Evolutionary conservation across 2,797 vertebrate species (phyloP).

Genomic region (Ctenopoma kingsleyae): DNA sequence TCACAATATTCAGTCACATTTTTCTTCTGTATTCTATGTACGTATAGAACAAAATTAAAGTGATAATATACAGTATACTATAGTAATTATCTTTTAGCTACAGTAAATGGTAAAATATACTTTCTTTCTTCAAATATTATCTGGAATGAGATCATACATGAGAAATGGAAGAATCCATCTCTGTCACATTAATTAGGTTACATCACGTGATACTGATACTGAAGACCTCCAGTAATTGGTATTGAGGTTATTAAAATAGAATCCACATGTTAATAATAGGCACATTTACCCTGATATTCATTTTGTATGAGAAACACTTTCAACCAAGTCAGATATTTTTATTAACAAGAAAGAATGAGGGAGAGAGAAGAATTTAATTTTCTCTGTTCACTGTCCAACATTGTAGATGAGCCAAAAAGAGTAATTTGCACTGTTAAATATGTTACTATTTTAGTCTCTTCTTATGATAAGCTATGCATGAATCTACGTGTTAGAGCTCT

Average conservation of each 20-base stretch:
- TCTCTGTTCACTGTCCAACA: slow-evolving; percentile 24
- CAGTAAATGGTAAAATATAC: slow-evolving; percentile 34
- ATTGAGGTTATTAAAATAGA: slow-evolving; percentile 68
- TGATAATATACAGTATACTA: slow-evolving; percentile 2
- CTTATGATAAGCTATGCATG: slow-evolving; percentile 8
- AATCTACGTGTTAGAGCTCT: slow-evolving; percentile 1
- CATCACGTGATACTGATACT: slow-evolving; percentile 47
- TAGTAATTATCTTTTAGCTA: slow-evolving; percentile 19
- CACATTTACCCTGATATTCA: slow-evolving; percentile 56
- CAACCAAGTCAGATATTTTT: slow-evolving; percentile 49
- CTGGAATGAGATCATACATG: slow-evolving; percentile 47
- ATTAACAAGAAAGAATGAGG: slow-evolving; percentile 41
- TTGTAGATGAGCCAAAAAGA: slow-evolving; percentile 28
- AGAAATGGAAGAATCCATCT: slow-evolving; percentile 63
- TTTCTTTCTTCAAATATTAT: slow-evolving; percentile 63
- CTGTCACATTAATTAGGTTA: slow-evolving; percentile 70
- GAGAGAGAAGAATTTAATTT: slow-evolving; percentile 26
- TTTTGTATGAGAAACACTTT: slow-evolving; percentile 51
- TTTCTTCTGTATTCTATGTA: neutral
- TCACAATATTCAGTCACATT: neutral
- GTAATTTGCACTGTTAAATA: slow-evolving; percentile 17
- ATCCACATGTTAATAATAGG: slow-evolving; percentile 64
- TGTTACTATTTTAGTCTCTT: slow-evolving; percentile 38
- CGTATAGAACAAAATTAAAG: neutral
- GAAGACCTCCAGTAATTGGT: slow-evolving; percentile 45